Evolutionary conservation across 1,140 invertebrate species (phyloP).

Genomic region (Leucophenga varia): DNA sequence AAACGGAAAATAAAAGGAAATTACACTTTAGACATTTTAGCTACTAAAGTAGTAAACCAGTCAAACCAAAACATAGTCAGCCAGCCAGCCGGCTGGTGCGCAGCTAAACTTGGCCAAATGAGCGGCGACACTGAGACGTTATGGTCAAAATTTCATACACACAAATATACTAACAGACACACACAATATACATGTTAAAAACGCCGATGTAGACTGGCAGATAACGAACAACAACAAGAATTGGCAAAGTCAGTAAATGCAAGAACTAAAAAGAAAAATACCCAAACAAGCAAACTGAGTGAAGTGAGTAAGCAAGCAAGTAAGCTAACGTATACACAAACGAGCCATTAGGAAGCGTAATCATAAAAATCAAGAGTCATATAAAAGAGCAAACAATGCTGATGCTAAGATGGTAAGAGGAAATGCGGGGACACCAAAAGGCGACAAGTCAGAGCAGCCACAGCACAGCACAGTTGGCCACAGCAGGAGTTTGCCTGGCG

Average conservation of each 20-base stretch:
- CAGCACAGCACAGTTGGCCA: too few relatives aligned
- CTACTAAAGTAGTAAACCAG: too few relatives aligned
- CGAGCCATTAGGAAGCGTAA: conserved; percentile 53
- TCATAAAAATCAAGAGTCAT: conserved; percentile 55
- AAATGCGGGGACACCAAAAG: not conserved
- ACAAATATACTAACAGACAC: conserved; percentile 9
- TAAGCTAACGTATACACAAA: conserved; percentile 32
- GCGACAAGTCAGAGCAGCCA: conserved; percentile 4
- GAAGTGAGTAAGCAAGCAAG: not conserved
- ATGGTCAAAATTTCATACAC: not conserved
- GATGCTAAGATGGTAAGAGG: too few relatives aligned
- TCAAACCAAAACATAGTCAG: conserved; percentile 40
- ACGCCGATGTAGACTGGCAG: not conserved
- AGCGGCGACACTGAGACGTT: conserved; percentile 3
- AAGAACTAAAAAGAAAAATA: too few relatives aligned
- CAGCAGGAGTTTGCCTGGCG: conserved; percentile 25
- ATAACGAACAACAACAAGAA: too few relatives aligned
- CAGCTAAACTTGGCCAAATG: not conserved
- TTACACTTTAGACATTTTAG: too few relatives aligned
- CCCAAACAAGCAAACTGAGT: conserved; percentile 13
- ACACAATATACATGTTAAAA: not conserved
- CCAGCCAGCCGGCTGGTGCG: not conserved
- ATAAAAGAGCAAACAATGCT: conserved; percentile 32
- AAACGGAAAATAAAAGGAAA: too few relatives aligned
- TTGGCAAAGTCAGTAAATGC: not conserved